These are phyloP conservation scores for Phyto melanocephala DNA, from an alignment of 2,888 invertebrate genomes.

Conservation along the genomic window DNA sequence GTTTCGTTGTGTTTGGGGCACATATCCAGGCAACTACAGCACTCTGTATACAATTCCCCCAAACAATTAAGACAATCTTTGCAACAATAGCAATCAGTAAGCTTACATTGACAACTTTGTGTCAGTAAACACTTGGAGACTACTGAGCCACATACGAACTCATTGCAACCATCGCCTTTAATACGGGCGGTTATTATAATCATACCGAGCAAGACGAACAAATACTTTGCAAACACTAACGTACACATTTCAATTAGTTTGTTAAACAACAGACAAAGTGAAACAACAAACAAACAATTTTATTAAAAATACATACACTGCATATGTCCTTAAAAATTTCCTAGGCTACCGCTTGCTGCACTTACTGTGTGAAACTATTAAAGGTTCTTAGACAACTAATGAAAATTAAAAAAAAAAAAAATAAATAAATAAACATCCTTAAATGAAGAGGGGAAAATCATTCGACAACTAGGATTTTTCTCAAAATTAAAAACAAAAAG, in stretches of 20 bases:
- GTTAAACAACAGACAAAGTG: constrained; percentile 1
- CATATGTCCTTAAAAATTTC: constrained; percentile 4
- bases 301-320: neutral
- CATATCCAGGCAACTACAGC: constrained; percentile 79
- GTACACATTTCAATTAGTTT: constrained; percentile 38
- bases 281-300: constrained; percentile 13
- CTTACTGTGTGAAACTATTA: constrained; percentile 20
- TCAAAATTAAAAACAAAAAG: neutral
- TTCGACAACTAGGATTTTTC: neutral
- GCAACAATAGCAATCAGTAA: constrained; percentile 93
- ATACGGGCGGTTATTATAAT: constrained; percentile 6
- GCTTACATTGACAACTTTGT: constrained; percentile 95
- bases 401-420: constrained; percentile 6
- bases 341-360: neutral
- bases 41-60: constrained; percentile 92
- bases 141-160: constrained; percentile 87
- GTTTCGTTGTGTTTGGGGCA: constrained; percentile 88
- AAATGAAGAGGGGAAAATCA: constrained; percentile 35
- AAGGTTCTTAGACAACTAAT: constrained; percentile 37
- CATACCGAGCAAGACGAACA: constrained; percentile 1
- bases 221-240: constrained; percentile 30
- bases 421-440: neutral
- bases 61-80: constrained; percentile 94
- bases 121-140: constrained; percentile 97
- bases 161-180: constrained; percentile 72